A percentile compares a stretch with the other conserved stretches of the same genome.
These are phyloP conservation scores for Lapara coniferarum DNA, from an alignment of 2,888 invertebrate species.

Conservation along the genomic window DNA sequence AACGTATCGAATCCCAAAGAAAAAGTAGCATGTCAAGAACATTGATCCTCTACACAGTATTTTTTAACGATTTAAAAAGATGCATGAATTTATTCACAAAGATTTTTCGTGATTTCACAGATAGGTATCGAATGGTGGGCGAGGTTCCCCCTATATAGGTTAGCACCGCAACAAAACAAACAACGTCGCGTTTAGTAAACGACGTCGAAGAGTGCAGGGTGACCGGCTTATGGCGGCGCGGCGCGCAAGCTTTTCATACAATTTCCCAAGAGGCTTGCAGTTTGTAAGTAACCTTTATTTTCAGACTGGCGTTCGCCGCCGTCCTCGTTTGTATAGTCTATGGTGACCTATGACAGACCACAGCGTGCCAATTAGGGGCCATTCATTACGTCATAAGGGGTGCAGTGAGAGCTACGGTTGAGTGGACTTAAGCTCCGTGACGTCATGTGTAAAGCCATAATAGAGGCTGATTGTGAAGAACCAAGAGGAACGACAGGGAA, in stretches of 20 bases:
- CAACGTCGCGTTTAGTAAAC: neutral
- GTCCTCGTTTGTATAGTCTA: neutral
- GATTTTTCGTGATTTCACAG: too few relatives aligned
- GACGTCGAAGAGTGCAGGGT: neutral
- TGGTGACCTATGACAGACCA: neutral
- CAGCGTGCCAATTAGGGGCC: neutral
- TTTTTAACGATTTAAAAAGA: too few relatives aligned
- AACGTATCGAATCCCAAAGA: neutral
- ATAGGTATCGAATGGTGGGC: too few relatives aligned
- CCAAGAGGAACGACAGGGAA: neutral
- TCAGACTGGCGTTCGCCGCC: conserved; percentile 18
- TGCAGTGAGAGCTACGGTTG: neutral
- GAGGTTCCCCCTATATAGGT: neutral
- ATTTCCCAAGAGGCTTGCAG: conserved; percentile 9
- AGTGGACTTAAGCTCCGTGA: neutral
- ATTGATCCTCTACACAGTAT: neutral
- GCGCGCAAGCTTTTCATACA: neutral
- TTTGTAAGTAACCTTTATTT: conserved; percentile 14
- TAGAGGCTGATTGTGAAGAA: neutral
- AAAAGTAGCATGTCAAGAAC: neutral
- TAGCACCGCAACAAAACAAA: conserved; percentile 10
- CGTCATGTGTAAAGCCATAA: neutral
- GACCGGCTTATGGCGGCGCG: neutral
- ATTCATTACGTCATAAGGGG: conserved; percentile 2
- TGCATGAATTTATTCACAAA: too few relatives aligned